Evolutionary conservation across 2,113 vertebrate genomes (phyloP), one percentile per base, ranked within the genome.

Genomic region (Psilopsiagon aymara): DNA sequence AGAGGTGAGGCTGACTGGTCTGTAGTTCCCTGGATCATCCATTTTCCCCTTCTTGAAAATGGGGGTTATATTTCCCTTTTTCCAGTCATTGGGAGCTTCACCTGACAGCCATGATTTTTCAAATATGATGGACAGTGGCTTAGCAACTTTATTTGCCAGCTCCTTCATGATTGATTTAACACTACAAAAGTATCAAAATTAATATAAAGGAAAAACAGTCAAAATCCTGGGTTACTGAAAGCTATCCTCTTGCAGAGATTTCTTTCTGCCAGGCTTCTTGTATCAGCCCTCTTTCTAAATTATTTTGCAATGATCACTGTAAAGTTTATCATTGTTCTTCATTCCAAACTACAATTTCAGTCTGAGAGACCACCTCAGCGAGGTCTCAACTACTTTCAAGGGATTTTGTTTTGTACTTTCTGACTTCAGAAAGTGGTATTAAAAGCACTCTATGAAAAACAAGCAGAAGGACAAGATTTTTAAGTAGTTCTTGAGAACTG

Each of bases 391-490:
- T 57, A 4, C 35, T 74, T 80, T 23, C 16, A 79, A 69, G 68
- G 64, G 25, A 55, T 75, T 82, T 86, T 86, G 9, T 46, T 60
- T 70, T 39, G 10, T 33, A 81, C n/a, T 46, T 73, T 17, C 15
- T 19, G 18, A 27, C 37, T 84, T 89, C n/a, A 52, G 47, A 53
- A 93, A 63, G 9, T 17, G 1, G 1, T 52, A n/a, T 44, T 27
- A 35, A 73, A 43, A 70, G 13, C 23, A 13, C 8, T 37, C 1
- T 13, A 28, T 59, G 19, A 46, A 84, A 73, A 91, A 19, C 4
- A 76, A 46, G 23, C 1, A 43, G 15, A 52, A 31, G 1, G 8
- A 28, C 16, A 28, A 0, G 5, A n/a, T 4, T 43, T 28, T 46
- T 16, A 73, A 80, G 35, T 7, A 12, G 7, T 27, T 6, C 13